Conservation (phyloP, 1,140 invertebrate species). For the Asobara japonica region DNA sequence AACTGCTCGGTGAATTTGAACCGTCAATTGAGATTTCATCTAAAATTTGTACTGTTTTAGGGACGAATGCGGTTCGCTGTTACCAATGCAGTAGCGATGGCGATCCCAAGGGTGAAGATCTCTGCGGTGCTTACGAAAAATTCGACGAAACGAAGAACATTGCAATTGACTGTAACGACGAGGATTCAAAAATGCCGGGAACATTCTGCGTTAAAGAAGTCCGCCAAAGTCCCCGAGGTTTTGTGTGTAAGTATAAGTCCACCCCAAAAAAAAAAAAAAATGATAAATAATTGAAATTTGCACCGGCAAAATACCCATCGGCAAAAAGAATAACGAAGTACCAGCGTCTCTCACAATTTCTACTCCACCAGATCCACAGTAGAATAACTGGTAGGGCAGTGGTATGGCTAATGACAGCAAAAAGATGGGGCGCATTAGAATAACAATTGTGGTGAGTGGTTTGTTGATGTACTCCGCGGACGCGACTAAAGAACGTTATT, state of each 20-base stretch:
- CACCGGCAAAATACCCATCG: background rate
- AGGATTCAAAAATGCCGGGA: conserved; percentile 89
- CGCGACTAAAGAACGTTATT: too few species aligned
- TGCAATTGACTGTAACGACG: conserved; percentile 87
- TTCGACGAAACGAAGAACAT: conserved; percentile 85
- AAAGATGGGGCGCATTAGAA: too few species aligned
- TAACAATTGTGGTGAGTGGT: too few species aligned
- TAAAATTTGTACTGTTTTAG: conserved; percentile 55
- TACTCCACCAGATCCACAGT: too few species aligned
- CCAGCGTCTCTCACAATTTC: too few species aligned
- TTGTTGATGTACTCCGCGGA: too few species aligned
- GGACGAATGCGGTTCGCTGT: conserved; percentile 78
- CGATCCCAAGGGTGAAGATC: conserved; percentile 77
- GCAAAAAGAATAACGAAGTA: background rate
- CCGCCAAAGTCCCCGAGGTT: conserved; percentile 88
- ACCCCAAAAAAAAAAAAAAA: background rate
- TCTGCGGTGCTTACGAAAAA: conserved; percentile 85
- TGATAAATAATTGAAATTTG: background rate
- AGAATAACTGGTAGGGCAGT: too few species aligned
- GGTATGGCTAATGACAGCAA: too few species aligned
- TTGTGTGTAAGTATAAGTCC: conserved; percentile 82
- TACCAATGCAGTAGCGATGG: conserved; percentile 88
- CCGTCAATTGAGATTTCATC: too few species aligned
- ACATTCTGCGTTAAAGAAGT: conserved; percentile 93
- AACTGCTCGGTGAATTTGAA: too few species aligned